Base-by-base conservation (phyloP, 2,113 vertebrate genomes). In the Pachyramphus minor region DNA sequence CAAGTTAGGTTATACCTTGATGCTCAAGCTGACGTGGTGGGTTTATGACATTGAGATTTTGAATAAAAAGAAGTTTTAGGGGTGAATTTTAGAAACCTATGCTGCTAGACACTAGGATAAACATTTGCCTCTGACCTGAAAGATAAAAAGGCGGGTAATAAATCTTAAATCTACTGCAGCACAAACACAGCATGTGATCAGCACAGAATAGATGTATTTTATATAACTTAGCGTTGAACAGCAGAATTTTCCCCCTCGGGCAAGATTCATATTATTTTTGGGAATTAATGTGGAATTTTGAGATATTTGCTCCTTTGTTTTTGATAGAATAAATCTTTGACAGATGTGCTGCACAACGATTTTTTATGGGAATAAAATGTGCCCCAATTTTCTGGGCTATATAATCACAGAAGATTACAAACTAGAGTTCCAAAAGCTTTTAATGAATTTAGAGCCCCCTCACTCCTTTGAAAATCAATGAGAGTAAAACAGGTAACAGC, bases 401-500 rank as follows among this genome's bases (percentile, higher is more conserved):
- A 47, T 64, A 59, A 75, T 37, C 35, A 78, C 31, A 75, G 59
- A 88, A 73, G 24, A 50, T 79, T 89, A 35, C 21, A 93, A 95
- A 71, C 2, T 7, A 39, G 62, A 73, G 11, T 56, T 92, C n/a
- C 33, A 87, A 77, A 89, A 90, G 17, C 42, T 89, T 78, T 49
- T 81, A 87, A 84, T 75, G 21, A 95, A 68, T 93, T 84, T 89
- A 84, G 47, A 63, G n/a, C 22, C 33, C 30, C 5, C 20, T 72
- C 30, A 13, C 6, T 80, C 12, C 25, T 93, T 85, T 78, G 73
- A 74, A 95, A 92, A 93, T 92, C 73, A 91, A 44, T 87, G 68
- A 84, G 7, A 90, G 14, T 63, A 87, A 72, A 96, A 37, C 68
- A 95, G 80, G 91, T 91, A 92, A 84, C 35, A 68, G 76, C 86